These are phyloP conservation scores for Pedionomus torquatus DNA, from an alignment of 2,113 vertebrate species.

Conservation along the genomic window DNA sequence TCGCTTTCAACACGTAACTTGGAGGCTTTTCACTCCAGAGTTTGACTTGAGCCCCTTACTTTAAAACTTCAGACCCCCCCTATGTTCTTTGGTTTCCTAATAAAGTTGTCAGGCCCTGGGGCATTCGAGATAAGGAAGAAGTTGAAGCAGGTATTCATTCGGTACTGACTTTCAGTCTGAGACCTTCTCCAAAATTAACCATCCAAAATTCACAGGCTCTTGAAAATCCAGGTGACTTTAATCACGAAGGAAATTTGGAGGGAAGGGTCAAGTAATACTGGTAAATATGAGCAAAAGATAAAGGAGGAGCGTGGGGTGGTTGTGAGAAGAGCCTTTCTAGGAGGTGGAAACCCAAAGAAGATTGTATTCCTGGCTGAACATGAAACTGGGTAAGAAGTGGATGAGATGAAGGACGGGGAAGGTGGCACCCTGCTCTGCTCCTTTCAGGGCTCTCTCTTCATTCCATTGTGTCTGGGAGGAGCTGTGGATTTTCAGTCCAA, in stretches of 20 bases:
- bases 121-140: not conserved
- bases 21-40: not conserved
- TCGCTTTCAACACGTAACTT: not conserved
- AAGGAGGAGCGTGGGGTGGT: not conserved
- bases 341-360: not conserved
- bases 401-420: not conserved
- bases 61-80: not conserved
- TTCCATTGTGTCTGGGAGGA: not conserved
- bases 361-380: not conserved
- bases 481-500: not conserved
- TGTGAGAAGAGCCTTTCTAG: not conserved
- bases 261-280: not conserved
- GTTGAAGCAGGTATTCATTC: not conserved
- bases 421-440: not conserved
- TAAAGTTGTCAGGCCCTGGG: not conserved
- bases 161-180: not conserved
- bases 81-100: not conserved
- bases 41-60: not conserved
- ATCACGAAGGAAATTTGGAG: not conserved
- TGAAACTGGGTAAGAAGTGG: not conserved
- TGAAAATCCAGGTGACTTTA: not conserved
- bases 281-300: not conserved
- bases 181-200: not conserved
- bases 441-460: accelerated
- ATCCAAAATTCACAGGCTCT: not conserved